Percentiles rank a stretch among this genome's conserved stretches.
phyloP scores from a whole-genome alignment of 35 echinoderm and acorn worm genomes.

The Hemicentrotus pulcherrimus region DNA sequence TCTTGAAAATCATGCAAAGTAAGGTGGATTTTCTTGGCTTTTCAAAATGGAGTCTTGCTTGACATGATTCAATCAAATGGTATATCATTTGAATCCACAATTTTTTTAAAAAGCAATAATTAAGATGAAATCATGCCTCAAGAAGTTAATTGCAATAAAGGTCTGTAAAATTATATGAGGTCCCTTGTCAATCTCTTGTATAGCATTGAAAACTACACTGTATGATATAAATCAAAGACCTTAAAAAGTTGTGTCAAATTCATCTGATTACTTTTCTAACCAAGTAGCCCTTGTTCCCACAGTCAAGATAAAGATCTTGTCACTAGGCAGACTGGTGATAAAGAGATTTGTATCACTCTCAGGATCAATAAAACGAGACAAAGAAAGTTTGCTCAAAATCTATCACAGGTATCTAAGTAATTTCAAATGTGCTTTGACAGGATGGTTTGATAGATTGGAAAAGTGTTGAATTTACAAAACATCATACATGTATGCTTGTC shows the following conservation, averaged over 20 bases:
- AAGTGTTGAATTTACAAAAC: too few relatives aligned
- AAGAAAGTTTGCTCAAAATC: background rate
- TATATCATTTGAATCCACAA: background rate
- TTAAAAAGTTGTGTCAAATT: too few relatives aligned
- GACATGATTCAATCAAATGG: too few relatives aligned
- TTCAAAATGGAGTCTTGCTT: too few relatives aligned
- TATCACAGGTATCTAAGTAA: background rate
- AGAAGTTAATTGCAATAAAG: background rate
- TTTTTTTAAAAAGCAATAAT: background rate
- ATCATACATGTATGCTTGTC: too few relatives aligned
- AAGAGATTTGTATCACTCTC: background rate
- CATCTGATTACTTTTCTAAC: background rate
- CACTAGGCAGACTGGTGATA: background rate
- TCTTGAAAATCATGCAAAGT: too few relatives aligned
- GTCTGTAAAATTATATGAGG: background rate
- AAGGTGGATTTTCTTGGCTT: too few relatives aligned
- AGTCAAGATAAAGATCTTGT: background rate
- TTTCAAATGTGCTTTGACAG: background rate
- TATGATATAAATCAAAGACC: too few relatives aligned
- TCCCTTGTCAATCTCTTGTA: too few relatives aligned
- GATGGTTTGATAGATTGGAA: too few relatives aligned
- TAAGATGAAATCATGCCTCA: background rate
- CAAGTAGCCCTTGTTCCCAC: background rate
- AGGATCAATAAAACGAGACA: background rate
- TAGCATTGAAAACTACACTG: too few relatives aligned